Evolutionary conservation across 2,888 invertebrate genomes (phyloP), one percentile per base, ranked within the genome.

Genomic region (Caenorhabditis sp.): DNA sequence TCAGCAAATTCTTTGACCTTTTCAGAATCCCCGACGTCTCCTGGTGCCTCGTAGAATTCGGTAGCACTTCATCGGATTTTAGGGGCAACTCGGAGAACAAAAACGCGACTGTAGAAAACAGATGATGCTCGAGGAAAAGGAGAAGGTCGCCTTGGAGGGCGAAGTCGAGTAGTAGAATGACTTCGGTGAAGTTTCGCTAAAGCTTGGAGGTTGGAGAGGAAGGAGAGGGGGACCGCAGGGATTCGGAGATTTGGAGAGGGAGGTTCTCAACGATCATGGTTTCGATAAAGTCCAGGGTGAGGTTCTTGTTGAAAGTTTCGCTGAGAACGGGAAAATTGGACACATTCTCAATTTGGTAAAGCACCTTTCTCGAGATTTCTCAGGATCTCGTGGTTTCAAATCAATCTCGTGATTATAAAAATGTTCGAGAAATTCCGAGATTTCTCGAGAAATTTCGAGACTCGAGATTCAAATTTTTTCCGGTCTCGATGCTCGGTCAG

Each of bases 221-320:
- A n/a, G 63, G 44, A 12, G 54, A 44, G 35, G 63, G 70, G 10
- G n/a, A n/a, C n/a, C n/a, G n/a, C n/a, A 35, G n/a, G 22, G 63
- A 70, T 47, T 79, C 70, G 28, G 28, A 28, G n/a, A 79, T 63
- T 72, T 79, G 79, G 6, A 63, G 28, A 3, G 70, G 44, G 6
- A 79, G n/a, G 19, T 70, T 79, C 19, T 79, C 79, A 5, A 70
- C 70, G 26, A 79, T 79, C 79, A 79, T 79, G 4, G 79, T 66
- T 59, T 73, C 49, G 35, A 80, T 73, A 26, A 73, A 80, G 5
- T 80, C 80, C 19, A 49, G 58, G 4, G 73, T 80, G 7, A 80
- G 66, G n/a, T 72, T 68, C 31, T 80, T 80, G 35, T 73, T 80
- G 35, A 38, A 76, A 76, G 59, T 31, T 31, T n/a, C n/a, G n/a